A percentile compares a stretch with the other conserved stretches of the same genome.
Evolutionary conservation across 2,797 vertebrate species (phyloP).

Genomic region (Syncerus caffer): DNA sequence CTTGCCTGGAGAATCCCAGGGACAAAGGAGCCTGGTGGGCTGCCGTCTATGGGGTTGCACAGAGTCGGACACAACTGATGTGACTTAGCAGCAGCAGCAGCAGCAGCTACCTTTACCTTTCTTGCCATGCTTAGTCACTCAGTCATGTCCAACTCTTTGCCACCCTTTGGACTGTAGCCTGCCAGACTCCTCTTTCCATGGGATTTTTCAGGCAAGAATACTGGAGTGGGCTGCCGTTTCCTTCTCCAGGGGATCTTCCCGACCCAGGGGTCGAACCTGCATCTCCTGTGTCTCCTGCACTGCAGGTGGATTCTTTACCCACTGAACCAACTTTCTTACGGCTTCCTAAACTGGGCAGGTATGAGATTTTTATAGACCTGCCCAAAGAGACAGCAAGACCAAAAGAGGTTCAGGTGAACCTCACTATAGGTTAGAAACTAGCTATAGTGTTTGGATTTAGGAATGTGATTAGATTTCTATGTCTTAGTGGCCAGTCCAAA

Average conservation of each 20-base stretch:
- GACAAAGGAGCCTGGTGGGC: too few relatives aligned
- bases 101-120: background rate
- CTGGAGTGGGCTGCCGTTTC: background rate
- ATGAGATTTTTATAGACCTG: background rate
- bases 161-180: background rate
- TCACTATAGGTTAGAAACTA: background rate
- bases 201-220: background rate
- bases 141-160: background rate
- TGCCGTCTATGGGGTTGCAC: rapidly evolving
- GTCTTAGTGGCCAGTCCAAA: background rate
- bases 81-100: too few relatives aligned
- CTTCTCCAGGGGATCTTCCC: background rate
- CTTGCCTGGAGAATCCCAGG: too few relatives aligned
- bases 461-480: background rate
- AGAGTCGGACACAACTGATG: too few relatives aligned
- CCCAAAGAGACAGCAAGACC: background rate
- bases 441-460: background rate
- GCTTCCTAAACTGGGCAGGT: background rate
- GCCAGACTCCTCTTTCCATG: background rate
- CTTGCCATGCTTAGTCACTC: background rate
- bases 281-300: background rate
- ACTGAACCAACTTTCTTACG: background rate
- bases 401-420: background rate
- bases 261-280: background rate
- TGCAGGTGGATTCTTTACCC: background rate